Evolutionary conservation across 2,888 invertebrate genomes (phyloP), one percentile per base, ranked within the genome.

Genomic region (Cynaeus angustus): DNA sequence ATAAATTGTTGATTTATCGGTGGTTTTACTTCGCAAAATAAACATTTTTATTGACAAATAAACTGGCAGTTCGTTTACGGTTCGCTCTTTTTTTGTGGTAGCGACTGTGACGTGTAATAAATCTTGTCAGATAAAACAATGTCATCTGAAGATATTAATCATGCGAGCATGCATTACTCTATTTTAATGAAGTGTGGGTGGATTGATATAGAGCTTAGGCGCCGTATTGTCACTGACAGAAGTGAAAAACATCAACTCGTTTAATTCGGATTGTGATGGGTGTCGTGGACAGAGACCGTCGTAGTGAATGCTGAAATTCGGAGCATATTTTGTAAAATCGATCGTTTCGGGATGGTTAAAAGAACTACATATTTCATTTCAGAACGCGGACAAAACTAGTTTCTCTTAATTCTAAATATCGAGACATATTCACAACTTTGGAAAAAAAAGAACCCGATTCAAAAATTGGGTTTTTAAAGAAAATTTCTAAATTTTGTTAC

Each of bases 101-200:
- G 14, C 14, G 43, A 13, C 10, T 16, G 3, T 46, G 46, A 16
- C 46, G 13, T 4, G 46, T 16, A 16, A 30, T 58, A 58, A 62
- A 62, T 62, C 48, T 38, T 37, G 14, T 21, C 50, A 21, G 38
- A 33, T 50, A 48, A 62, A 62, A 50, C 62, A 48, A 30, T 48
- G 50, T 50, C 62, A 48, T 55, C 33, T 48, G 37, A 37, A 50
- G 62, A 62, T 37, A 62, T 62, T 62, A 62, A 62, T 62, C 62
- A 50, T 41, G 21, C n/a, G 58, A 45, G 56, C 30, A 58, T 58
- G 30, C 43, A 58, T 58, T 41, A 33, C 21, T 45, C 13, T 45
- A 21, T 58, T 58, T 58, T 58, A 58, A 58, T 58, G 58, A 58
- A 45, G 30, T 45, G 58, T 58, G 58, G 58, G 58, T 28, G 58